These are phyloP conservation scores for Perizoma flavofasciatum DNA, from an alignment of 2,888 invertebrate genomes.

Conservation along the genomic window DNA sequence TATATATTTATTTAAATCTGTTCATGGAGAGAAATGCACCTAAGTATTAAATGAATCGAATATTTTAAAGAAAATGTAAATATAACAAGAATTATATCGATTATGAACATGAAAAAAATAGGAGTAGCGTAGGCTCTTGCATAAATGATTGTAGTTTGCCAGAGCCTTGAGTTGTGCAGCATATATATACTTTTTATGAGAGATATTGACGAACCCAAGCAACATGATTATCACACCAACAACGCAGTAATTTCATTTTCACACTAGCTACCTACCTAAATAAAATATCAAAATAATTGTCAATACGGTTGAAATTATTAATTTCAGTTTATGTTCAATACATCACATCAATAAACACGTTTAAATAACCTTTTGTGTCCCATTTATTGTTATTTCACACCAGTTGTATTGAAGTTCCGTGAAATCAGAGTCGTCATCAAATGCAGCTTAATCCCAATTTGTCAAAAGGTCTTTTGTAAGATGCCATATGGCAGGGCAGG, in stretches of 20 bases:
- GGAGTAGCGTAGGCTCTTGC: too few species aligned
- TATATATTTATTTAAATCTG: too few species aligned
- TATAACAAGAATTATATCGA: too few species aligned
- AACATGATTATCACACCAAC: background rate
- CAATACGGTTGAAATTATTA: constrained; percentile 26
- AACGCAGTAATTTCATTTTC: background rate
- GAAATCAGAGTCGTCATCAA: constrained; percentile 72
- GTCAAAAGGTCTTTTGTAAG: constrained; percentile 67
- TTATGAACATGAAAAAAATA: too few species aligned
- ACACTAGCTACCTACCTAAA: constrained; percentile 13
- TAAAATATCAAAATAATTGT: constrained; percentile 2
- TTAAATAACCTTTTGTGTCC: constrained; percentile 50
- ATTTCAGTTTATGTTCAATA: constrained; percentile 40
- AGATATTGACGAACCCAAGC: too few species aligned
- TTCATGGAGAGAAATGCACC: too few species aligned
- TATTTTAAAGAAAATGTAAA: too few species aligned
- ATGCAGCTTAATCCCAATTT: constrained; percentile 64
- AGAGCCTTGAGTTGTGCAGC: too few species aligned
- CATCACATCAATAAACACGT: constrained; percentile 52
- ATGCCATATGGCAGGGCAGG: constrained; percentile 71
- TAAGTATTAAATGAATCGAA: too few species aligned
- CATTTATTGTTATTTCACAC: constrained; percentile 63
- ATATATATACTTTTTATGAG: too few species aligned
- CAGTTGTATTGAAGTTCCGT: constrained; percentile 59
- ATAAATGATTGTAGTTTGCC: too few species aligned